These are phyloP conservation scores for Priapulus caudatus DNA, from an alignment of 2,888 invertebrate species.

Conservation along the genomic window DNA sequence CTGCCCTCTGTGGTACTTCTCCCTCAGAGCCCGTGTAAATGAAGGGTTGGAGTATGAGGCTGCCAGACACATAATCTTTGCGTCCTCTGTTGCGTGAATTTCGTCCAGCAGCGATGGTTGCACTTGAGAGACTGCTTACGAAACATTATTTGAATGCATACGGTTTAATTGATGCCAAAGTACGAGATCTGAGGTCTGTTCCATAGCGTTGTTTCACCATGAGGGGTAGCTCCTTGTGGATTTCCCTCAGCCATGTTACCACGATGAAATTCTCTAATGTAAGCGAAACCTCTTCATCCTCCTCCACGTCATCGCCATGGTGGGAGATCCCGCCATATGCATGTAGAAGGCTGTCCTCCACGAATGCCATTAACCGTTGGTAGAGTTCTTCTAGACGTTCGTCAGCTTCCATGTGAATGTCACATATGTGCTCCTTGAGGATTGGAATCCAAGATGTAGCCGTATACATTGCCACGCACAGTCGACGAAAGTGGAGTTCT, in stretches of 20 bases:
- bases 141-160: too few relatives aligned
- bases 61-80: too few relatives aligned
- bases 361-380: constrained; percentile 17
- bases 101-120: background rate
- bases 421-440: too few relatives aligned
- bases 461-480: constrained; percentile 18
- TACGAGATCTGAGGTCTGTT: background rate
- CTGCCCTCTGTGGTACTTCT: too few relatives aligned
- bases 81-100: background rate
- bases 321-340: constrained; percentile 12
- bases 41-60: too few relatives aligned
- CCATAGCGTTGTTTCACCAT: constrained; percentile 14
- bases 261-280: constrained; percentile 20
- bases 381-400: constrained; percentile 20
- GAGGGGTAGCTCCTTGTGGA: constrained; percentile 25
- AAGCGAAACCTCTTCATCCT: constrained; percentile 17
- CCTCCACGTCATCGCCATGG: constrained; percentile 8
- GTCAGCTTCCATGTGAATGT: constrained; percentile 15
- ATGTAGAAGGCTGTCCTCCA: constrained; percentile 19
- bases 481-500: constrained; percentile 6
- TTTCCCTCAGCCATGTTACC: constrained; percentile 18
- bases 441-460: constrained; percentile 23
- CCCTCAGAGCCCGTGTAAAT: background rate
- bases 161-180: constrained; percentile 1
- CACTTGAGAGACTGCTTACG: background rate